These are phyloP conservation scores for Gandaritis pyraliata DNA, from an alignment of 2,888 invertebrate species.

Conservation along the genomic window DNA sequence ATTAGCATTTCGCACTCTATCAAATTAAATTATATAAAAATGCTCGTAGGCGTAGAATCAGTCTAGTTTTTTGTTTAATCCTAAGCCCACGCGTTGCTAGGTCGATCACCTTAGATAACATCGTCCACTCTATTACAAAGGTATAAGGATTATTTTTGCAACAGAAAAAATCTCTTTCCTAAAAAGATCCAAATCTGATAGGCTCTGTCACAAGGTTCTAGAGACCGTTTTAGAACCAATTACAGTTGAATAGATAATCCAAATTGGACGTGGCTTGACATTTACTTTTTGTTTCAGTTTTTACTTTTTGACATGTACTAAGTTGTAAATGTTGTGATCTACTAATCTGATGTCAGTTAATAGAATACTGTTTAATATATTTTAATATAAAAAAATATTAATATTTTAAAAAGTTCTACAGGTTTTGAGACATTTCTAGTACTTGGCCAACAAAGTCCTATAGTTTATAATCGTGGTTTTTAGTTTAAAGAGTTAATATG, in stretches of 20 bases:
- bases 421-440: no score
- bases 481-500: no score
- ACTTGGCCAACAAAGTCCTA: no score
- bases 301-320: conserved; percentile 24
- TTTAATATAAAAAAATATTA: no score
- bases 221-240: conserved; percentile 9
- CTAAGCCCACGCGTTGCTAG: conserved; percentile 20
- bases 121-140: conserved; percentile 12
- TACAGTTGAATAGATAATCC: conserved; percentile 14
- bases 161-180: no score
- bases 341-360: conserved; percentile 17
- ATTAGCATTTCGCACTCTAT: conserved; percentile 10
- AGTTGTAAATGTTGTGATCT: conserved; percentile 25
- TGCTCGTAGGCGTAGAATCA: conserved; percentile 15
- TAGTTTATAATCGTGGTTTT: no score
- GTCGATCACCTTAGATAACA: conserved; percentile 21
- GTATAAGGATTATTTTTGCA: conserved; percentile 13
- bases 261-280: conserved; percentile 15
- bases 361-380: no score
- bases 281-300: no score
- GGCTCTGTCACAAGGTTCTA: conserved; percentile 11
- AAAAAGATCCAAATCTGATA: background rate
- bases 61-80: conserved; percentile 21
- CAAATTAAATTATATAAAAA: conserved; percentile 19
- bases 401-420: no score